Base-by-base conservation (phyloP, 2,797 vertebrate genomes). In the Florisuga fusca region DNA sequence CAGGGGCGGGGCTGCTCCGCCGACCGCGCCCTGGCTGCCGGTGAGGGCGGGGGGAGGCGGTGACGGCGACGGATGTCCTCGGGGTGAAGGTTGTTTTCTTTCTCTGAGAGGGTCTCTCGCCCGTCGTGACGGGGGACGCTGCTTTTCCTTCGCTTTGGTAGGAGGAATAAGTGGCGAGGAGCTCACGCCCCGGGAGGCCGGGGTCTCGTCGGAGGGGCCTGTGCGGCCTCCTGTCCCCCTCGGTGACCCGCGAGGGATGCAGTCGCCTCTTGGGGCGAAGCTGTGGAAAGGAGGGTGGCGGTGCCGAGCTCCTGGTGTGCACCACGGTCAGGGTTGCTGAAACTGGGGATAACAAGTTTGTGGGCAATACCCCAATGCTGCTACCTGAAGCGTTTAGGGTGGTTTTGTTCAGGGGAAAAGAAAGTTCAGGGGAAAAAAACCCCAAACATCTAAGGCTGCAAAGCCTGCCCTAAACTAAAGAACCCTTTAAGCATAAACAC, bases 341-440 rank as follows among this genome's bases (percentile, higher is more conserved):
- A 5, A 20, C 2, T 25, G 1, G 12, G 22, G 15, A n/a, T 9
- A 12, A 7, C 10, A 21, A 21, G 29, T 26, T 25, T n/a, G 15
- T 13, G 18, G 46, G 6, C 14, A 12, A 25, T 33, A 31, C 0
- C 4, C 9, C 25, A 2, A 1, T 4, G 1, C 5, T 9, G 50
- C 21, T 4, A 7, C 14, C 19, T 5, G 45, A 14, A 4, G 63
- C 1, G 0, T 7, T 55, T 20, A 0, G 4, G 31, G 29, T n/a
- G 17, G 11, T 57, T 31, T 17, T 51, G 46, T 33, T 9, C 41
- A 9, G 15, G 38, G 2, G 33, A 15, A 41, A n/a, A 27, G 19
- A 6, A 11, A 36, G 36, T 33, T 9, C 41, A 11, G 15, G 38
- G 2, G 33, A 15, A 41, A n/a, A 27, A 26, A 6, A 8, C 2